Base-by-base conservation (phyloP, 92 coral and sea anemone genomes). In the Desmophyllum pertusum region DNA sequence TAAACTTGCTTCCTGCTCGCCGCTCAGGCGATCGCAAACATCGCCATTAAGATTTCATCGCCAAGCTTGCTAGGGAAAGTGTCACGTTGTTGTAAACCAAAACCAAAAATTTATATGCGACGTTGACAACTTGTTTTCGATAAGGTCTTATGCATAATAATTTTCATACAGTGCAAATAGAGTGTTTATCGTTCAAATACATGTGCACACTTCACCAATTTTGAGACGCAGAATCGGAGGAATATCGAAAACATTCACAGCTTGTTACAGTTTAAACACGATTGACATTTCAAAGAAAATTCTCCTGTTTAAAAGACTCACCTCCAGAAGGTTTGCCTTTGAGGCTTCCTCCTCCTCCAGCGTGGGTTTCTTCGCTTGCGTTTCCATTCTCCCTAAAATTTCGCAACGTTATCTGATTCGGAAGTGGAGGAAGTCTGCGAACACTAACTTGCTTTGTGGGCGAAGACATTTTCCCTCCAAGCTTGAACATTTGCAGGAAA, bases 381-480 rank as follows among this genome's bases (percentile, higher is more conserved):
- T 33, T 67, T 14, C 90, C 75, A 63, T 77, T 87, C 42, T 93
- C 97, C 68, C 84, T 94, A 46, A 94, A 63, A 73, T 90, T 81
- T 23, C 88, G 86, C 62, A 87, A 88, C 23, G 88, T 87, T 21
- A 78, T 85, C 81, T 94, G 98, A 74, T 93, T 97, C 33, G 99
- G 97, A 41, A 97, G 78, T 29, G 99, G 99, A 14, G 99, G 99
- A 10, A 97, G 88, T 31, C 99, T 86, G 41, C 99, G 90, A 8
- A 90, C 93, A 73, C 98, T 97, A 81, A 97, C 97, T 89, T 97
- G 99, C 59, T 94, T 91, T 72, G 98, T 89, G 21, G 99, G 99
- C 33, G 99, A 97, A 80, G 98, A 94, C 99, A 97, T 97, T 40
- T 35, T 69, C 63, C 36, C 52, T 55, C 79, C 68, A 41, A 33